A percentile compares a stretch with the other conserved stretches of the same genome.
Conservation (phyloP, 2,888 invertebrate species). For the Drosophila buzzatii region DNA sequence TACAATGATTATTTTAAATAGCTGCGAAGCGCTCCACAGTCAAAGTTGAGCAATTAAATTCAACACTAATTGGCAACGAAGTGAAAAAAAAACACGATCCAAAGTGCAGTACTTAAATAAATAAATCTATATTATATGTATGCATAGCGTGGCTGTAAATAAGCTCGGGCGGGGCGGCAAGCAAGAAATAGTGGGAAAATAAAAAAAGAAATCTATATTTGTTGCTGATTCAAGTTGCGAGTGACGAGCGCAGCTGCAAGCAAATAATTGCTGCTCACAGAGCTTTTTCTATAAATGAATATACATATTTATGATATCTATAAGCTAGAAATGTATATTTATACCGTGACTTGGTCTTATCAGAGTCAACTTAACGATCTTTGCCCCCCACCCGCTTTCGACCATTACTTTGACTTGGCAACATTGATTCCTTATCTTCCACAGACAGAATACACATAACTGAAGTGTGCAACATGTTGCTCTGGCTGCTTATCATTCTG, state of each 20-base stretch:
- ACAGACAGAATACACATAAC: not conserved
- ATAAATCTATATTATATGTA: conserved; percentile 4
- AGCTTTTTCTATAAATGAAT: not conserved
- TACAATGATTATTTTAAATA: conserved; percentile 29
- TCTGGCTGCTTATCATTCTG: conserved; percentile 51
- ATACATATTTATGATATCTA: conserved; percentile 1
- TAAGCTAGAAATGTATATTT: not conserved
- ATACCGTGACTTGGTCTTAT: conserved; percentile 21
- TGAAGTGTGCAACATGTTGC: conserved; percentile 2
- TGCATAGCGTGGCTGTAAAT: not conserved
- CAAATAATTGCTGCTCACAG: conserved; percentile 16
- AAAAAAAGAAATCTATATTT: conserved; percentile 8
- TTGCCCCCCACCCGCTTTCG: conserved; percentile 29
- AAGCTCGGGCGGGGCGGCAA: not conserved
- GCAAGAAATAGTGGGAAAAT: conserved; percentile 2
- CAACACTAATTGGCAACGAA: not conserved
- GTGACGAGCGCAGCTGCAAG: not conserved
- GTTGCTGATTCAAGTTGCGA: conserved; percentile 58
- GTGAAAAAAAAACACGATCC: not conserved
- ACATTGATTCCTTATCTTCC: conserved; percentile 45
- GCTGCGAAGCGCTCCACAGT: not conserved
- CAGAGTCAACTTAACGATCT: conserved; percentile 38
- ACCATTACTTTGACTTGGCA: not conserved
- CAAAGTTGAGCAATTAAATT: conserved; percentile 8
- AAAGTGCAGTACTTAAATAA: conserved; percentile 7